A percentile compares a stretch with the other conserved stretches of the same genome.
These are phyloP conservation scores for Agrenia bidenticulata DNA, from an alignment of 2,888 invertebrate genomes.

Conservation along the genomic window DNA sequence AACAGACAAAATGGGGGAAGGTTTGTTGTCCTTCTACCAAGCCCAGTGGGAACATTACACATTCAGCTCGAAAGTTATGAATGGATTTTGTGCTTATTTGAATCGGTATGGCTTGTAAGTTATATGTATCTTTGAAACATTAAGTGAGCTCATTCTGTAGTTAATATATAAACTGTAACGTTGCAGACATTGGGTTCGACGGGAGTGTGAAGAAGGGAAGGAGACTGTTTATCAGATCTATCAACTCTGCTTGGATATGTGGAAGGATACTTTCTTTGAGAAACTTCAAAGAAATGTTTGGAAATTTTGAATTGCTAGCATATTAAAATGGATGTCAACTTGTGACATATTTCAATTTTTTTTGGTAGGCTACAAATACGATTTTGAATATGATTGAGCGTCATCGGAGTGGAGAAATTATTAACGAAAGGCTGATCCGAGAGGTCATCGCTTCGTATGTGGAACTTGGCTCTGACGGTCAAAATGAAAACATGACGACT, in stretches of 20 bases:
- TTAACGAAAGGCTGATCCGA: constrained; percentile 23
- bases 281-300: constrained; percentile 24
- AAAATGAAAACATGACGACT: constrained; percentile 15
- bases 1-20: constrained; percentile 36
- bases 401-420: constrained; percentile 21
- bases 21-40: constrained; percentile 25
- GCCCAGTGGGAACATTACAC: constrained; percentile 34
- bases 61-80: constrained; percentile 42
- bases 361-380: constrained; percentile 26
- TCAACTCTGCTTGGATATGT: constrained; percentile 36
- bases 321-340: not conserved
- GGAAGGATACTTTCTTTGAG: constrained; percentile 42
- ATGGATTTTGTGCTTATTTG: constrained; percentile 41
- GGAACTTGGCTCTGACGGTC: constrained; percentile 34
- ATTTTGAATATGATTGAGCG: constrained; percentile 25
- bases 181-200: constrained; percentile 37
- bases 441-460: constrained; percentile 29
- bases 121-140: not conserved
- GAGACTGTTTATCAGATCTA: constrained; percentile 41
- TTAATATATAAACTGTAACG: too few relatives aligned
- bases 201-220: constrained; percentile 37
- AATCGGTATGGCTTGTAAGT: constrained; percentile 32
- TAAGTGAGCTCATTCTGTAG: too few relatives aligned
- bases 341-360: too few relatives aligned
- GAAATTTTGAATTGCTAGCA: not conserved